A percentile compares a stretch with the other conserved stretches of the same genome.
phyloP scores from a whole-genome alignment of 2,113 vertebrate genomes.

The Turnix velox region DNA sequence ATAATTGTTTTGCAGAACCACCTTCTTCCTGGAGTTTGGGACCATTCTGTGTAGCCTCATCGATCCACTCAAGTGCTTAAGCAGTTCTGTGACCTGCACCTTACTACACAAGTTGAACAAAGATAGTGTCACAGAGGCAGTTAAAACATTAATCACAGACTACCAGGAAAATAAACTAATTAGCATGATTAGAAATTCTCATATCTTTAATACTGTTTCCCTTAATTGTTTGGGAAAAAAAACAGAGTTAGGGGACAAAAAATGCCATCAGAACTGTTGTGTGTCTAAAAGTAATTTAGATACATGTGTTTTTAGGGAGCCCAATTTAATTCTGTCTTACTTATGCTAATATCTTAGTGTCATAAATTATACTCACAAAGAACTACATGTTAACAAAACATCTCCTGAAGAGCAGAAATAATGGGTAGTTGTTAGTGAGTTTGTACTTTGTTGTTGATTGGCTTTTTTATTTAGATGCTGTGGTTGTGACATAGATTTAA shows the following conservation, averaged over 20 bases:
- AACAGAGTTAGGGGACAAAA: not conserved
- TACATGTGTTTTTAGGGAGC: not conserved
- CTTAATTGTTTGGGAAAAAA: not conserved
- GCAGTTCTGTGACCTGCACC: not conserved
- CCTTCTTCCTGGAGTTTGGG: not conserved
- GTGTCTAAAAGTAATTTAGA: not conserved
- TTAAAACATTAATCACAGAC: not conserved
- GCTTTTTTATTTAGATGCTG: not conserved
- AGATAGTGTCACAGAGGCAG: not conserved
- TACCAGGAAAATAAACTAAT: not conserved
- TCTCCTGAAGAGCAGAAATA: not conserved
- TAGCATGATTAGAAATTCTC: not conserved
- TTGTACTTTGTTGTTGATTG: not conserved
- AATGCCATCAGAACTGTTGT: not conserved
- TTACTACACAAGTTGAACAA: not conserved
- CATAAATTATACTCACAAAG: not conserved
- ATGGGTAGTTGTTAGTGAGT: not conserved
- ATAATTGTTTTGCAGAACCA: not conserved
- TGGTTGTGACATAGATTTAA: not conserved
- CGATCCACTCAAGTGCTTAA: not conserved
- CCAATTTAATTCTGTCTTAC: not conserved
- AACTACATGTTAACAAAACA: not conserved
- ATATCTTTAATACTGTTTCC: not conserved
- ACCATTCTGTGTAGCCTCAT: not conserved
- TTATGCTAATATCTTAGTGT: not conserved